These are phyloP conservation scores for Lota lota DNA, from an alignment of 2,113 vertebrate species.

Conservation along the genomic window DNA sequence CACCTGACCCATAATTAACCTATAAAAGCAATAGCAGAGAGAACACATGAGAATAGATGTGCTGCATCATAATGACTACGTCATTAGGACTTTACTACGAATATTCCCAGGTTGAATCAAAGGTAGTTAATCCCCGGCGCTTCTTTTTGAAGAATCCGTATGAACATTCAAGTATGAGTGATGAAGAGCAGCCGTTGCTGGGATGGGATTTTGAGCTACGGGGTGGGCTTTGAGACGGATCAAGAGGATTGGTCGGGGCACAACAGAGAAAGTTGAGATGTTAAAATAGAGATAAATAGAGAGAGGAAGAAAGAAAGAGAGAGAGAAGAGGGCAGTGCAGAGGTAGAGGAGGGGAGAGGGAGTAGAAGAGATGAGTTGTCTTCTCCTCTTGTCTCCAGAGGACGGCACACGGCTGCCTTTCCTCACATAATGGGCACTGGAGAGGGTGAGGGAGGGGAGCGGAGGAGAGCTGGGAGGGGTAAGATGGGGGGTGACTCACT, in stretches of 20 bases:
- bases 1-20: too few species aligned
- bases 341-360: conserved; percentile 41
- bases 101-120: background rate
- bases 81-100: too few species aligned
- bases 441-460: conserved; percentile 6
- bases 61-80: too few species aligned
- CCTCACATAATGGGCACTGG: conserved; percentile 15
- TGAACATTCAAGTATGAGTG: conserved; percentile 46
- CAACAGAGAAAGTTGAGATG: conserved; percentile 38
- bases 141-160: conserved; percentile 35
- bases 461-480: conserved; percentile 20
- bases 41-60: too few species aligned
- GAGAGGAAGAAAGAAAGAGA: conserved; percentile 1
- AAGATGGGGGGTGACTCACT: too few species aligned
- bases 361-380: conserved; percentile 52
- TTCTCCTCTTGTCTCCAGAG: conserved; percentile 36
- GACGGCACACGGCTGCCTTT: conserved; percentile 17
- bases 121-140: background rate
- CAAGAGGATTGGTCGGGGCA: conserved; percentile 51
- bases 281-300: conserved; percentile 27
- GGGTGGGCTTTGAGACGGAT: conserved; percentile 60
- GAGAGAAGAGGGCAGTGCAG: conserved; percentile 44
- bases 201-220: conserved; percentile 61
- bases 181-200: conserved; percentile 61
- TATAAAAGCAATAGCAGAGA: too few species aligned